Base-by-base conservation (phyloP, 2,888 invertebrate species). In the Caenorhabditis virilis region DNA sequence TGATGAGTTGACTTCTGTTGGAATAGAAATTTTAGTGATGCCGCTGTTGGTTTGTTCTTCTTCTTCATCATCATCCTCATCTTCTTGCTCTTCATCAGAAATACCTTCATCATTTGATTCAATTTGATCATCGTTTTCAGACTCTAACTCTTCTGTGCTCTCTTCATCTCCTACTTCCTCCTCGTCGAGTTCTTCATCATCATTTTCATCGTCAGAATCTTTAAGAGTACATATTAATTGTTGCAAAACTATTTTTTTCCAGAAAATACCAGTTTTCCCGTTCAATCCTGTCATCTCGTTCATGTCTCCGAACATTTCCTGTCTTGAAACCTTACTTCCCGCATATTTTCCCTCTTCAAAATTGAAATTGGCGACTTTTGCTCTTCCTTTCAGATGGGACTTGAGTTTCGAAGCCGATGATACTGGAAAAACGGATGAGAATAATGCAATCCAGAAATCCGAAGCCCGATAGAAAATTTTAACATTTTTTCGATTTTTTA, bases 221-320 rank as follows among this genome's bases (percentile, higher is more conserved):
- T 43, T 47, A n/a, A 33, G 23, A 25, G 15, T n/a, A 47, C 42
- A 47, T 13, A n/a, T 36, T 22, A n/a, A n/a, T n/a, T n/a, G n/a
- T n/a, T n/a, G n/a, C n/a, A n/a, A n/a, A n/a, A n/a, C n/a, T n/a
- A n/a, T n/a, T n/a, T n/a, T n/a, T n/a, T n/a, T n/a, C n/a, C n/a
- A n/a, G n/a, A n/a, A n/a, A n/a, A n/a, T n/a, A n/a, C n/a, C n/a
- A n/a, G n/a, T n/a, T n/a, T 54, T 52, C 13, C 23, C 45, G 6
- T 46, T 41, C 18, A 69, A 30, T 0, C 58, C 66, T 1, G 41
- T 49, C 20, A 68, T 58, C 26, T 65, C 59, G 4, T 54, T 53
- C 13, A 50, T 33, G 41, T 69, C 72, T 4, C 60, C 69, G 46
- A 73, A 73, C 30, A 73, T 56, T 2, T 66, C 68, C 20, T 39